A percentile compares a stretch with the other conserved stretches of the same genome.
Conservation (phyloP, 2,888 invertebrate species). For the Drosophila bunnanda region DNA sequence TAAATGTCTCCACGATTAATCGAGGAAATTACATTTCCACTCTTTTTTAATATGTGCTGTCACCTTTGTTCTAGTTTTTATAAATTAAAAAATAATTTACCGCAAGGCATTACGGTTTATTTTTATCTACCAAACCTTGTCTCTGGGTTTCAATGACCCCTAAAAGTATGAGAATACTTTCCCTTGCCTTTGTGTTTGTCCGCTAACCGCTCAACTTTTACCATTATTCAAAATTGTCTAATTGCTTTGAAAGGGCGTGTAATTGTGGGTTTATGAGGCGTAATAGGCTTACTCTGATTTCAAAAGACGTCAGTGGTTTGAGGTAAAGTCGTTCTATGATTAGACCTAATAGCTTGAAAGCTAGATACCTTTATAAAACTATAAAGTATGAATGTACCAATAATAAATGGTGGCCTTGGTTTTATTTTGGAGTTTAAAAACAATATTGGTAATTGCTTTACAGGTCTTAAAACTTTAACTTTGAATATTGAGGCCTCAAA, state of each 20-base stretch:
- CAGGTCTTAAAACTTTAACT: not conserved
- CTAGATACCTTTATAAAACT: conserved; percentile 1
- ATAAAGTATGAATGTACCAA: not conserved
- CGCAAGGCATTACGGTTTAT: conserved; percentile 6
- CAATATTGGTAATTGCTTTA: not conserved
- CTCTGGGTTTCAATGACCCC: conserved; percentile 12
- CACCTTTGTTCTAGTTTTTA: conserved; percentile 48
- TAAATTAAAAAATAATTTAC: conserved; percentile 10
- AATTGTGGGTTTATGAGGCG: conserved; percentile 6
- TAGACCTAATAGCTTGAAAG: not conserved
- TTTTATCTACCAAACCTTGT: conserved; percentile 5
- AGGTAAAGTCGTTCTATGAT: not conserved
- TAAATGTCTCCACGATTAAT: not conserved
- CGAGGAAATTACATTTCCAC: not conserved
- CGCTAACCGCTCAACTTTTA: not conserved
- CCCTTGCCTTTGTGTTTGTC: not conserved
- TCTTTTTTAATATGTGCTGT: conserved; percentile 24
- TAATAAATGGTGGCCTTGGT: not conserved
- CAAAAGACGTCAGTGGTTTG: not conserved
- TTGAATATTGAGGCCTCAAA: not conserved
- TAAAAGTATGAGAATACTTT: conserved; percentile 6
- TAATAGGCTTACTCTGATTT: conserved; percentile 3
- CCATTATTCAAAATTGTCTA: not conserved
- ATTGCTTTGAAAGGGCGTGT: conserved; percentile 13
- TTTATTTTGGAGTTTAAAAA: not conserved